phyloP scores from a whole-genome alignment of 2,113 vertebrate genomes.

The Drymodes brunneopygia region DNA sequence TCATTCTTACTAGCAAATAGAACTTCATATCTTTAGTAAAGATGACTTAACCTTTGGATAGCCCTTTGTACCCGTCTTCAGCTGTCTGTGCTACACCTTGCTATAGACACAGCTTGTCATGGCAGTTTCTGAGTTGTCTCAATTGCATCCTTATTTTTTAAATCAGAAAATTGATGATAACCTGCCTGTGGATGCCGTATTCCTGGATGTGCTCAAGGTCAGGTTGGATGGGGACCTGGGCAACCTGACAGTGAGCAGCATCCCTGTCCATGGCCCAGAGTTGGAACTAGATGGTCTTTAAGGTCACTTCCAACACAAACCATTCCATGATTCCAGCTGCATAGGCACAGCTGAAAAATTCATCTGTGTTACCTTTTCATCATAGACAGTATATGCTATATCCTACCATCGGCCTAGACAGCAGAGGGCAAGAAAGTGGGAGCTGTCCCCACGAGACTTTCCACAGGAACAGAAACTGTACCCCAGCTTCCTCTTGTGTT shows the following conservation, averaged over 20 bases:
- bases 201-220: not conserved
- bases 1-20: not conserved
- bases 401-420: not conserved
- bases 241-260: not conserved
- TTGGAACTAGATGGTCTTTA: not conserved
- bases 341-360: not conserved
- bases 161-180: not conserved
- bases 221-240: not conserved
- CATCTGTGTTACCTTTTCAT: fast-evolving
- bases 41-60: not conserved
- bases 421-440: not conserved
- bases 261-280: not conserved
- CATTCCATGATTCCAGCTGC: not conserved
- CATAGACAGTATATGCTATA: not conserved
- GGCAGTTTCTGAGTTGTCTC: not conserved
- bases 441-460: not conserved
- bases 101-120: not conserved
- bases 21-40: not conserved
- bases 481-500: not conserved
- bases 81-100: not conserved
- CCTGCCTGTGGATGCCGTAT: not conserved
- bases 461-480: not conserved
- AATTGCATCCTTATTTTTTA: not conserved
- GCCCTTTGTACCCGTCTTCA: not conserved
- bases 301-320: not conserved